Evolutionary conservation across 2,888 invertebrate species (phyloP).

Genomic region (Sphaeridia pumilis): DNA sequence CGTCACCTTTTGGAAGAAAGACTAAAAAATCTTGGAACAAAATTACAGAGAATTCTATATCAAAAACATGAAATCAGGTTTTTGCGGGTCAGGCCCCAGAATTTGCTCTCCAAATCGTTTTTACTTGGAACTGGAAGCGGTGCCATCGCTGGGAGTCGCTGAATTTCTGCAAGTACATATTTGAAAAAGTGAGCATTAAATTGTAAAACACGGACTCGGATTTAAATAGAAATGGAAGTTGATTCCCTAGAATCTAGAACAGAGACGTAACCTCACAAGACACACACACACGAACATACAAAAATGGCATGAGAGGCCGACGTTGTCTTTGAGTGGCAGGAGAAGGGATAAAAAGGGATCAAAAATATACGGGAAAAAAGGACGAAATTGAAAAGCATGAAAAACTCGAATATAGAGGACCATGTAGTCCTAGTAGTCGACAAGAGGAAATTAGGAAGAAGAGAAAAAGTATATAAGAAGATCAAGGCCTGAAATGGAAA

Average conservation of each 20-base stretch:
- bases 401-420: not conserved
- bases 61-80: too few relatives aligned
- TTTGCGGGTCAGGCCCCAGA: not conserved
- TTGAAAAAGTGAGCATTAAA: not conserved
- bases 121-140: not conserved
- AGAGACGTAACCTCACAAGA: too few relatives aligned
- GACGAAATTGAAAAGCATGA: not conserved
- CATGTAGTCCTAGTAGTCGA: not conserved
- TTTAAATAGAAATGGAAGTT: not conserved
- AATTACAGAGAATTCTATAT: too few relatives aligned
- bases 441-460: not conserved
- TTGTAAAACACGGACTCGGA: constrained; percentile 1
- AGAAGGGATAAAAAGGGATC: not conserved
- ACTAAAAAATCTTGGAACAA: too few relatives aligned
- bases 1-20: too few relatives aligned
- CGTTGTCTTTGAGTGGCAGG: too few relatives aligned
- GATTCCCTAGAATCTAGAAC: too few relatives aligned
- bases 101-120: not conserved
- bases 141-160: too few relatives aligned
- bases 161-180: not conserved
- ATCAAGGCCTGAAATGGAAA: not conserved
- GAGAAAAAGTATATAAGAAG: not conserved
- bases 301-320: too few relatives aligned
- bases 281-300: too few relatives aligned
- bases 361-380: not conserved